phyloP scores from a whole-genome alignment of 2,797 vertebrate species.

The Betta splendens region DNA sequence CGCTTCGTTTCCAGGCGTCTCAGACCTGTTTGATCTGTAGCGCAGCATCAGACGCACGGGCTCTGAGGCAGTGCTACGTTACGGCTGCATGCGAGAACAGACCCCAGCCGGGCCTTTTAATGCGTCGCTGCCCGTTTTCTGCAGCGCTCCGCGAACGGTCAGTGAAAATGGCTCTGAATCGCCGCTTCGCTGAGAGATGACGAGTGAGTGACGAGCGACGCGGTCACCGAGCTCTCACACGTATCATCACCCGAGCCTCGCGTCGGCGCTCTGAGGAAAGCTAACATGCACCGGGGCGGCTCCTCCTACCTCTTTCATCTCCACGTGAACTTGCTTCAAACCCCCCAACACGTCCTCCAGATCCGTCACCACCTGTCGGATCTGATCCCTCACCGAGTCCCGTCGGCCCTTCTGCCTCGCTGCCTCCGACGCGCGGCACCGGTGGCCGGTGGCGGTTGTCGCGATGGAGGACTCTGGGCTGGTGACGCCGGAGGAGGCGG shows the following conservation, averaged over 20 bases:
- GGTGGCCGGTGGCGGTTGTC: conserved; percentile 14
- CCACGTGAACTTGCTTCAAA: conserved; percentile 85
- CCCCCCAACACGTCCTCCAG: conserved; percentile 85
- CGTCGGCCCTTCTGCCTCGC: conserved; percentile 60
- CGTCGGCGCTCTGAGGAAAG: conserved; percentile 52
- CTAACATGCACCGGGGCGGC: conserved; percentile 46
- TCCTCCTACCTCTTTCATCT: conserved; percentile 86
- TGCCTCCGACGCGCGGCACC: conserved; percentile 26
- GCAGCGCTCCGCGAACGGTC: conserved; percentile 66
- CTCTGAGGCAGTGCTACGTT: conserved; percentile 51
- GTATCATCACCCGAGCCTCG: conserved; percentile 12
- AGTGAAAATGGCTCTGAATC: conserved; percentile 60
- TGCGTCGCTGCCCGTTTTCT: conserved; percentile 58
- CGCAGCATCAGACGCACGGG: conserved; percentile 9
- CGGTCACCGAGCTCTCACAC: conserved; percentile 28
- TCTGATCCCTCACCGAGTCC: conserved; percentile 79
- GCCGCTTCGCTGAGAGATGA: conserved; percentile 43
- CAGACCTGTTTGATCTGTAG: conserved; percentile 14
- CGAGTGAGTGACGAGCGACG: conserved; percentile 62
- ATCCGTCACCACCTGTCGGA: conserved; percentile 83
- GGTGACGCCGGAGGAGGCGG: conserved; percentile 14
- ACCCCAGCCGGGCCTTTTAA: conserved; percentile 56
- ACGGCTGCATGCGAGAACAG: conserved; percentile 57
- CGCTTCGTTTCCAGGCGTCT: conserved; percentile 23
- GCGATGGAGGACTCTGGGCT: conserved; percentile 30